Percentiles rank a stretch among this genome's conserved stretches.
Evolutionary conservation across 2,113 vertebrate genomes (phyloP).

Genomic region (Cheilinus undulatus): DNA sequence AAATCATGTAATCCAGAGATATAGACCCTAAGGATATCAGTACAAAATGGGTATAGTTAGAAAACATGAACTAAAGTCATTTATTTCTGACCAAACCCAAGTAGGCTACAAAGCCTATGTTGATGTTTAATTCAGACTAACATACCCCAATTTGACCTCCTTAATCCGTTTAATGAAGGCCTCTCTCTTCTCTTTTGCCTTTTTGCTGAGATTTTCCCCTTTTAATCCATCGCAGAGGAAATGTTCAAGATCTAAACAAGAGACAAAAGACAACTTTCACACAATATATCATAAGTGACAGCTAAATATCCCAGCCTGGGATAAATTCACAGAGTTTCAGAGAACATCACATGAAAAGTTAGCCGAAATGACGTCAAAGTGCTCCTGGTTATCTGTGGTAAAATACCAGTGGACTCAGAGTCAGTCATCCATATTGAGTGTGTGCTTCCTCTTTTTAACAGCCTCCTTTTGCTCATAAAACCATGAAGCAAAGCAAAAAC

Average conservation of each 20-base stretch:
- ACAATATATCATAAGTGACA: not conserved
- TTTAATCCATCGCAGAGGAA: constrained; percentile 89
- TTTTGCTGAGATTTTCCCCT: constrained; percentile 94
- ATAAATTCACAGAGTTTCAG: not conserved
- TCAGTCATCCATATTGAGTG: not conserved
- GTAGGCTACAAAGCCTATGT: not conserved
- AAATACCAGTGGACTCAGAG: not conserved
- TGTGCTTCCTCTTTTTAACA: constrained; percentile 60
- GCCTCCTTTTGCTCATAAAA: not conserved
- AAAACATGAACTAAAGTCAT: too few relatives aligned
- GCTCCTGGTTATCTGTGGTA: not conserved
- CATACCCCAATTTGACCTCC: constrained; percentile 84
- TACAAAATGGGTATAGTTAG: too few relatives aligned
- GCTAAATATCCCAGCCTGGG: not conserved
- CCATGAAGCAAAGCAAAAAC: not conserved
- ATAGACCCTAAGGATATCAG: too few relatives aligned
- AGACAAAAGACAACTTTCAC: not conserved
- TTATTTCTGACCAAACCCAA: not conserved
- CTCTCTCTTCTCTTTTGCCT: constrained; percentile 92
- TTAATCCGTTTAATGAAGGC: constrained; percentile 90
- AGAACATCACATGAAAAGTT: not conserved
- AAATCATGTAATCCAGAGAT: too few relatives aligned
- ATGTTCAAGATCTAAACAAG: constrained; percentile 87
- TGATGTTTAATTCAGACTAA: not conserved
- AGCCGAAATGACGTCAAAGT: not conserved